Evolutionary conservation across 2,888 invertebrate species (phyloP), one percentile per base, ranked within the genome.

Genomic region (Callyntrura guangdongensis): DNA sequence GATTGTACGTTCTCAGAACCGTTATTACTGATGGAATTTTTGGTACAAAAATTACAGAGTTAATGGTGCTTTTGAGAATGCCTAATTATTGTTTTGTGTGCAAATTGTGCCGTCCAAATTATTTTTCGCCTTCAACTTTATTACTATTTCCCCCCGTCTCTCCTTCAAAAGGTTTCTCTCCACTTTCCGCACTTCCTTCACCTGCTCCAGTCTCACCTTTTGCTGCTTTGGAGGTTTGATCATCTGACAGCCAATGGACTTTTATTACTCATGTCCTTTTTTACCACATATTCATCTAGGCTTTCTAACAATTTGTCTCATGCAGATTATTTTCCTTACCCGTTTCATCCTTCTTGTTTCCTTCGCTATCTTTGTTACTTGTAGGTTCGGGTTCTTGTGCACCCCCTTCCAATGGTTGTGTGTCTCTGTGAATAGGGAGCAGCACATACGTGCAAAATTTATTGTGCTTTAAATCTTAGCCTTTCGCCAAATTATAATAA

Each of bases 341-440:
- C 87, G 92, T 91, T 74, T 91, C 91, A 90, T 93, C 93, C 92
- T 92, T 93, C 45, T 86, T 27, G 5, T 20, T 49, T 12, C 49
- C 74, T 1, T 47, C 74, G 27, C 74, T 49, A 11, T 74, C 74
- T 49, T 74, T 77, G 53, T 77, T 77, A 25, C 12, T 45, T 25
- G 14, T 67, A 17, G 77, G 0, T 56, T 79, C 56, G 2, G 27
- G 79, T 27, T 79, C 79, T 22, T 36, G 36, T 45, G 72, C n/a
- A n/a, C n/a, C n/a, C n/a, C 20, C 79, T 20, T 59, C 79, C 56
- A 79, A 79, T 25, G 53, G 53, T 79, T 79, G 79, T 27, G 53
- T 17, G 27, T 79, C 79, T 56, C 79, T 79, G 79, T 11, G 25
- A 2, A 69, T 14, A 11, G 20, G 17, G 12, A 67, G 27, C 1